Base-by-base conservation (phyloP, 2,797 vertebrate species). In the Pseudochromis fuscus region DNA sequence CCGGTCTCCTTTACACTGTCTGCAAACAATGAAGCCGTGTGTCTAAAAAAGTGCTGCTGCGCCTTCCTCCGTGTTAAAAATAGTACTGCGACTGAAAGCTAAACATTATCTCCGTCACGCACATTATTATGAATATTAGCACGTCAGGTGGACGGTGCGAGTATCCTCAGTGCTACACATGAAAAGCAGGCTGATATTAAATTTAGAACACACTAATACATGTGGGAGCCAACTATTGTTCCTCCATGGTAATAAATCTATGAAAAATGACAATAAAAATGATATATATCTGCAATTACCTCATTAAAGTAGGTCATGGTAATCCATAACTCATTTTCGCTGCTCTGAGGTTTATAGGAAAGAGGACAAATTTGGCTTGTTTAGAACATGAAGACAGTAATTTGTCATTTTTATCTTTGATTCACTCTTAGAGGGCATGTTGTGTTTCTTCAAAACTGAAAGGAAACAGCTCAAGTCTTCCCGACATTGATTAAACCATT, bases 241-340 rank as follows among this genome's bases (percentile, higher is more conserved):
- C 42, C 31, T 30, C 30, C 66, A 56, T 42, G 35, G 56, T 68
- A 56, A 72, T 50, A 74, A 67, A 87, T 81, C 51, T 53, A 35
- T 80, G 68, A 75, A 77, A 82, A 75, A 58, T n/a, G 50, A 81
- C 58, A 65, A 46, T 65, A 72, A 52, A 82, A 81, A 77, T 84
- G 42, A 90, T 87, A 66, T 67, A 84, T 84, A 81, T 85, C 46
- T 48, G 31, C 68, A 77, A 88, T 91, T 83, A 88, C 50, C 59
- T 82, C 62, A 82, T 88, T 89, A 83, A 91, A 91, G 42, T 85
- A 82, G 87, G 83, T 83, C 86, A 88, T 30, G 25, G 56, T 72
- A 78, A 90, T 93, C 88, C 78, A 90, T 91, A 88, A 84, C 60
- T 89, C 78, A 81, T 88, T 89, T 85, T 78, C 63, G 68, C 40